Conservation (phyloP, 2,888 invertebrate genomes). For the Nomada ruficornis region DNA sequence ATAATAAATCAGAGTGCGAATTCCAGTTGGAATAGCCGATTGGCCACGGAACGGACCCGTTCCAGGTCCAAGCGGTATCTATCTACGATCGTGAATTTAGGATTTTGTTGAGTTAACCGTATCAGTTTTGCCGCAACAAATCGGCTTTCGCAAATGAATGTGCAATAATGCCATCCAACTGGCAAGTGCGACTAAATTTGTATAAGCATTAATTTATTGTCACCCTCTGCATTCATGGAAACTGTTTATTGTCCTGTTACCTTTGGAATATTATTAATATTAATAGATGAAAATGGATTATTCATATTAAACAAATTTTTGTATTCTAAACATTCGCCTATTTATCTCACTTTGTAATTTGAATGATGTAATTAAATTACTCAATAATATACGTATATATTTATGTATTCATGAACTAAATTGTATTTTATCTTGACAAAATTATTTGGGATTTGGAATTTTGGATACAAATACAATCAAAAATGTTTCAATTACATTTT, state of each 20-base stretch:
- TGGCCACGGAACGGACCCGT: slow-evolving; percentile 27
- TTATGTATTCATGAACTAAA: too few species aligned
- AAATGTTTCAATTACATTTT: too few species aligned
- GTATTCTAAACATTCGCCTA: too few species aligned
- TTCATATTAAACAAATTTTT: too few species aligned
- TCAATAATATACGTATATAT: neutral
- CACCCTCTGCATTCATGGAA: slow-evolving; percentile 15
- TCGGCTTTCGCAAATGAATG: slow-evolving; percentile 54
- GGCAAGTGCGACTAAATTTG: slow-evolving; percentile 41
- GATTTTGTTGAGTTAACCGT: slow-evolving; percentile 62
- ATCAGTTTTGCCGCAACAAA: slow-evolving; percentile 56
- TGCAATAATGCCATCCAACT: slow-evolving; percentile 46
- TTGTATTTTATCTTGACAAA: too few species aligned
- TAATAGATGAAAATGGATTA: neutral
- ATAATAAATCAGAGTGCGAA: slow-evolving; percentile 8
- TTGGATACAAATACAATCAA: too few species aligned
- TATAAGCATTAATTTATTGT: slow-evolving; percentile 39
- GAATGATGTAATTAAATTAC: neutral
- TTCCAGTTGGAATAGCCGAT: slow-evolving; percentile 13
- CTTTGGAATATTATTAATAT: neutral
- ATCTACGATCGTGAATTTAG: slow-evolving; percentile 53
- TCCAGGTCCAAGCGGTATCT: slow-evolving; percentile 8
- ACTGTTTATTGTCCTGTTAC: neutral
- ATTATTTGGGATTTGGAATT: too few species aligned
- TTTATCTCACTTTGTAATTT: neutral